Conservation (phyloP, 2,797 vertebrate genomes). For the Chiloscyllium punctatum region DNA sequence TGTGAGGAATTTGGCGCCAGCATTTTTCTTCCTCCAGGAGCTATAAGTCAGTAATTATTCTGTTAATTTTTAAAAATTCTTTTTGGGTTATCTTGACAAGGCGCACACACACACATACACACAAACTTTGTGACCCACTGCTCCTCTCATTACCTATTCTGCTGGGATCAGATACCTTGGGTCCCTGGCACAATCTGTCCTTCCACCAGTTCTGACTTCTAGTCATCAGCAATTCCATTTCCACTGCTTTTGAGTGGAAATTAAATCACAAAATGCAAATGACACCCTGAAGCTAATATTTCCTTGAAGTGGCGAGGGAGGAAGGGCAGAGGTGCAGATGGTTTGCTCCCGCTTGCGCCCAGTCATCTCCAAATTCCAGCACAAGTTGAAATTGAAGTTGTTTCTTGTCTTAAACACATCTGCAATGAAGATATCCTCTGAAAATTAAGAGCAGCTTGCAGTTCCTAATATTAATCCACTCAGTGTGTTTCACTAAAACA, state of each 20-base stretch:
- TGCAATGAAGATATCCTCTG: not conserved
- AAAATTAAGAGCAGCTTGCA: not conserved
- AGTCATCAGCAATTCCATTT: not conserved
- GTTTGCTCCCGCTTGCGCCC: not conserved
- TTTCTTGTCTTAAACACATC: not conserved
- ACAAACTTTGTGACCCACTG: not conserved
- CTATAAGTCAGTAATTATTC: not conserved
- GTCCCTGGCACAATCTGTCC: not conserved
- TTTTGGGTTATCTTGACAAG: not conserved
- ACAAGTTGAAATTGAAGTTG: not conserved
- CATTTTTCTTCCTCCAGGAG: not conserved
- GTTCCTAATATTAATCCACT: not conserved
- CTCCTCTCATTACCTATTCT: not conserved
- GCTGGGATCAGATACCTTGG: not conserved
- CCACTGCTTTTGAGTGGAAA: not conserved
- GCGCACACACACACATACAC: not conserved
- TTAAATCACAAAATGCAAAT: not conserved
- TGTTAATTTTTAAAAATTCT: not conserved
- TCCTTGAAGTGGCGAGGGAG: not conserved
- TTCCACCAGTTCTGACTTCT: not conserved
- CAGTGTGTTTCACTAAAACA: not conserved
- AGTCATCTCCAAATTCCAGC: not conserved
- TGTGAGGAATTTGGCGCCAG: too few relatives aligned
- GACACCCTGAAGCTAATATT: not conserved
- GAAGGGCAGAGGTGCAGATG: not conserved